These are phyloP conservation scores for Drosophila sturtevanti DNA, from an alignment of 1,140 invertebrate genomes.

Conservation along the genomic window DNA sequence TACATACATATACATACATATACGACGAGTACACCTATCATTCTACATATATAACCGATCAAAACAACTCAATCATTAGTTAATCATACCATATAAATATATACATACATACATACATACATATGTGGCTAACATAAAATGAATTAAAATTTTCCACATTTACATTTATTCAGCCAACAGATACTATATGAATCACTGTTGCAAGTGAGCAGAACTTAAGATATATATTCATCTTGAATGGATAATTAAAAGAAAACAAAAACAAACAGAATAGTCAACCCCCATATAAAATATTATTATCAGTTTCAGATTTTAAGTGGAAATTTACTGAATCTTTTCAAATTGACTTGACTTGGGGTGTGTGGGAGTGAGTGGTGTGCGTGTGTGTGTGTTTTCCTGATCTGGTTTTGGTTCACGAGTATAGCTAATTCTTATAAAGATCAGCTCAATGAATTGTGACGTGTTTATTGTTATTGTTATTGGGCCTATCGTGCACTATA, in stretches of 20 bases:
- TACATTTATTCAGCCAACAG: too few species aligned
- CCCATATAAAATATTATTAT: neutral
- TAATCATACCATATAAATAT: too few species aligned
- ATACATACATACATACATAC: too few species aligned
- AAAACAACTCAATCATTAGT: neutral
- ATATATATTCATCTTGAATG: neutral
- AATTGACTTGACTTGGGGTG: neutral
- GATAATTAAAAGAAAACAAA: constrained; percentile 14
- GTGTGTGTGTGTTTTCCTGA: too few species aligned
- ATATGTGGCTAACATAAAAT: too few species aligned
- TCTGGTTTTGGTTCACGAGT: neutral
- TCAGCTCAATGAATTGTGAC: neutral
- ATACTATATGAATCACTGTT: too few species aligned
- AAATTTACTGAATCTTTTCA: constrained; percentile 32
- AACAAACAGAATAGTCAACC: neutral
- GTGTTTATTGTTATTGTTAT: constrained; percentile 1
- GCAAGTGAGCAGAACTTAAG: too few species aligned
- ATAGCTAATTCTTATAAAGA: neutral
- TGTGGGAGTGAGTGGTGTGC: too few species aligned
- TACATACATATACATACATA: neutral
- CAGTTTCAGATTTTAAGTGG: constrained; percentile 36
- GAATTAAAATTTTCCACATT: neutral
- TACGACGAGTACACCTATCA: too few species aligned
- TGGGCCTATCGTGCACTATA: neutral
- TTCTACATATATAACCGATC: neutral